Evolutionary conservation across 2,113 vertebrate genomes (phyloP).

Genomic region (Pantherophis guttatus): DNA sequence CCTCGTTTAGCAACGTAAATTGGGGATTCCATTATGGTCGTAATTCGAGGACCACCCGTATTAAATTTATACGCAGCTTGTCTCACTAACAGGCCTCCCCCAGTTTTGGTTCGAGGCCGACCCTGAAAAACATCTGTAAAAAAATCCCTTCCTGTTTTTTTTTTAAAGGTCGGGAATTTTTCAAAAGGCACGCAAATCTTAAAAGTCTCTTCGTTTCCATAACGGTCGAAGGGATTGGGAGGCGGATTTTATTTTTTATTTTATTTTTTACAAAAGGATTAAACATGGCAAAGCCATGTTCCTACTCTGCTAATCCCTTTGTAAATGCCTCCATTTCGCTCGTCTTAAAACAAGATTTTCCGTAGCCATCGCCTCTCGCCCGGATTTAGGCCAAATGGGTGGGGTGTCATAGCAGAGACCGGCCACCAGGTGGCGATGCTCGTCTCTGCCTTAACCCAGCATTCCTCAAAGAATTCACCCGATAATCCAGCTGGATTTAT

Average conservation of each 20-base stretch:
- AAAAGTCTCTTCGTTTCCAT: no score
- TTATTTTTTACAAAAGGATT: neutral
- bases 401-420: neutral
- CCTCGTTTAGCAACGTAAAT: neutral
- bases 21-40: neutral
- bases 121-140: no score
- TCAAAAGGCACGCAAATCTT: neutral
- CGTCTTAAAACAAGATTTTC: neutral
- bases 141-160: no score
- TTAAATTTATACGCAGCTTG: no score
- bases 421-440: neutral
- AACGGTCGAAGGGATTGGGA: neutral
- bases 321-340: neutral
- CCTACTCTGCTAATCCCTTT: neutral
- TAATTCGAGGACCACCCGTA: neutral
- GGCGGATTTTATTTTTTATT: neutral
- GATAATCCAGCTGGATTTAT: neutral
- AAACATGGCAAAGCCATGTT: neutral
- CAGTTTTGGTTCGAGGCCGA: no score
- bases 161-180: no score
- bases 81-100: no score
- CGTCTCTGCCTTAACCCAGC: no score
- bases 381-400: neutral
- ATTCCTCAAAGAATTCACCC: neutral
- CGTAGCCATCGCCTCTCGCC: accelerated